phyloP scores from a whole-genome alignment of 2,888 invertebrate genomes.

The Cryptocheilus praepositus region DNA sequence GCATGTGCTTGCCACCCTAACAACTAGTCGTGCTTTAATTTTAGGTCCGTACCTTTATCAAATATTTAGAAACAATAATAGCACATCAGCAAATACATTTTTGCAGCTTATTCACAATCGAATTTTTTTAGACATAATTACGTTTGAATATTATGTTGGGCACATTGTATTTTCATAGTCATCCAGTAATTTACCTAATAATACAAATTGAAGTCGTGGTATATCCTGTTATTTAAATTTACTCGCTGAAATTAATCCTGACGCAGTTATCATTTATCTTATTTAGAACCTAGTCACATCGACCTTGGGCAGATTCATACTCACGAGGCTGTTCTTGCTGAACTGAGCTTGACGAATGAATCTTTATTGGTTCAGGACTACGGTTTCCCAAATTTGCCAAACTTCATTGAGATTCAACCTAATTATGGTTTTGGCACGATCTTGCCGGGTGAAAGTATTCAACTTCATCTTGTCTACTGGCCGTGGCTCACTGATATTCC shows the following conservation, averaged over 20 bases:
- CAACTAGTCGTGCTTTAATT: slow-evolving; percentile 20
- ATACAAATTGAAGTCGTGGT: too few relatives aligned
- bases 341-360: slow-evolving; percentile 2
- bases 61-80: background rate
- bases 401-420: slow-evolving; percentile 37
- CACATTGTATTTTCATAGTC: too few relatives aligned
- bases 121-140: too few relatives aligned
- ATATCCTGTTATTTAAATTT: too few relatives aligned
- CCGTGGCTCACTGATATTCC: slow-evolving; percentile 36
- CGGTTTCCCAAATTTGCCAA: slow-evolving; percentile 31
- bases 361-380: slow-evolving; percentile 30
- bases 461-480: slow-evolving; percentile 39
- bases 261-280: too few relatives aligned
- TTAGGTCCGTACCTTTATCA: slow-evolving; percentile 17
- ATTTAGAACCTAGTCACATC: slow-evolving; percentile 11
- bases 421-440: slow-evolving; percentile 42
- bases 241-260: too few relatives aligned
- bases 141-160: too few relatives aligned
- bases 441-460: slow-evolving; percentile 40
- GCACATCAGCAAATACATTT: background rate
- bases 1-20: slow-evolving; percentile 32
- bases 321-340: slow-evolving; percentile 17
- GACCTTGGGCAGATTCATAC: slow-evolving; percentile 9
- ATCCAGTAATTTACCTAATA: too few relatives aligned
- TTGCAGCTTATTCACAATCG: too few relatives aligned